Conservation (phyloP, 2,797 vertebrate species). For the Syngnathus acus region DNA sequence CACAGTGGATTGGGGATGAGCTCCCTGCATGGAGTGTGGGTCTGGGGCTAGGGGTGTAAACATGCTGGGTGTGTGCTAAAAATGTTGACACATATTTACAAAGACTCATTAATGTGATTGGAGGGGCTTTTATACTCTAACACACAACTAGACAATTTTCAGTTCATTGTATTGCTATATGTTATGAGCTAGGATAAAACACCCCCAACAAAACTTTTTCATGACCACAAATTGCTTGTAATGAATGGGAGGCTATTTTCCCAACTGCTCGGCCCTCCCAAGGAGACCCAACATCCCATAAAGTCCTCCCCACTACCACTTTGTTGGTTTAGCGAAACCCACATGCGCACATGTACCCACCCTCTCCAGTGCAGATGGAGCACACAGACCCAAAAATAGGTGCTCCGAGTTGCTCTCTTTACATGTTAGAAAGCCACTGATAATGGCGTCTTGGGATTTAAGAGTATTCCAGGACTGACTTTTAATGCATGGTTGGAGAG, state of each 20-base stretch:
- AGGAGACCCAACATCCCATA: slow-evolving; percentile 35
- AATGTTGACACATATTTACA: slow-evolving; percentile 17
- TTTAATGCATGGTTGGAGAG: not conserved
- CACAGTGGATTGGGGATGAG: slow-evolving; percentile 61
- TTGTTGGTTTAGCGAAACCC: slow-evolving; percentile 49
- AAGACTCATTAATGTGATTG: not conserved
- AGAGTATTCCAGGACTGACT: not conserved
- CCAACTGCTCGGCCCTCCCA: slow-evolving; percentile 32
- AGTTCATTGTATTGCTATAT: too few relatives aligned
- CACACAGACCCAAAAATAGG: slow-evolving; percentile 18
- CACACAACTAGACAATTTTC: not conserved
- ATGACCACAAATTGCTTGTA: slow-evolving; percentile 47
- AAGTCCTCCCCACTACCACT: slow-evolving; percentile 40
- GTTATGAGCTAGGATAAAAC: not conserved
- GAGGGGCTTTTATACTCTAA: not conserved
- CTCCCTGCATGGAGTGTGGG: slow-evolving; percentile 46
- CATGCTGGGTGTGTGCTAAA: slow-evolving; percentile 36
- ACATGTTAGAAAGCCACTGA: not conserved
- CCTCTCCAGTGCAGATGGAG: slow-evolving; percentile 11
- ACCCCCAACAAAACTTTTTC: slow-evolving; percentile 33
- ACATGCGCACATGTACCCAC: slow-evolving; percentile 30
- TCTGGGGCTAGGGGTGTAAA: slow-evolving; percentile 41
- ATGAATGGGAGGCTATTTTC: slow-evolving; percentile 46
- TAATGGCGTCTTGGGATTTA: slow-evolving; percentile 3
- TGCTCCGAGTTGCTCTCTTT: not conserved